Evolutionary conservation across 1,140 invertebrate species (phyloP), one percentile per base, ranked within the genome.

Genomic region (Matsumurasca onukii): DNA sequence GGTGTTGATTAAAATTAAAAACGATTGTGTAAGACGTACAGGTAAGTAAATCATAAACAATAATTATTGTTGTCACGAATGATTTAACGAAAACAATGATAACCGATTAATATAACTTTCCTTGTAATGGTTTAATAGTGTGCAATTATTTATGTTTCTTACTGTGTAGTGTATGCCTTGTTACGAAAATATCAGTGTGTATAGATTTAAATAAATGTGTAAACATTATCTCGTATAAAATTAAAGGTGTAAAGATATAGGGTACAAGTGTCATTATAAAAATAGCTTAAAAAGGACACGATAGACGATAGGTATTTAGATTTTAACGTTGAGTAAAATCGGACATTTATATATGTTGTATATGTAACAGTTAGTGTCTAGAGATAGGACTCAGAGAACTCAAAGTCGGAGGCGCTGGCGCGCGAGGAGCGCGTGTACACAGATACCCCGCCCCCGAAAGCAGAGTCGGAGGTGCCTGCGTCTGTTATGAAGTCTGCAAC

Each of bases 361-460:
- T 2, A 59, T 59, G 9, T 25, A 30, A 30, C 2, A n/a, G 57
- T 59, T 25, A 12, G 30, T 24, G 51, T 73, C 86, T 88, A 93
- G 70, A 93, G 83, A 78, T 94, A 94, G 74, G 91, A 93, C 78
- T 94, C 92, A 64, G 91, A 93, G 77, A 93, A 92, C 78, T 94
- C 91, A 77, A 91, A 85, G 80, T 93, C 91, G 51, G 91, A 92
- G 75, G 88, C 87, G 77, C 89, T 90, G 75, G 88, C 89, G 73
- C 88, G 83, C 39, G 90, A 91, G 61, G 89, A 91, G 71, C 89
- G 85, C 57, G 91, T 91, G 77, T 89, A 88, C 69, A 89, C 84
- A 52, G 87, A 87, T 75, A 87, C 82, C 70, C 87, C 86, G 80
- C 86, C 88, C 76, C 87, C 86, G 74, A 89, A 87, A 27, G 87